Evolutionary conservation across 2,797 vertebrate genomes (phyloP).

Genomic region (Epinephelus awoara): DNA sequence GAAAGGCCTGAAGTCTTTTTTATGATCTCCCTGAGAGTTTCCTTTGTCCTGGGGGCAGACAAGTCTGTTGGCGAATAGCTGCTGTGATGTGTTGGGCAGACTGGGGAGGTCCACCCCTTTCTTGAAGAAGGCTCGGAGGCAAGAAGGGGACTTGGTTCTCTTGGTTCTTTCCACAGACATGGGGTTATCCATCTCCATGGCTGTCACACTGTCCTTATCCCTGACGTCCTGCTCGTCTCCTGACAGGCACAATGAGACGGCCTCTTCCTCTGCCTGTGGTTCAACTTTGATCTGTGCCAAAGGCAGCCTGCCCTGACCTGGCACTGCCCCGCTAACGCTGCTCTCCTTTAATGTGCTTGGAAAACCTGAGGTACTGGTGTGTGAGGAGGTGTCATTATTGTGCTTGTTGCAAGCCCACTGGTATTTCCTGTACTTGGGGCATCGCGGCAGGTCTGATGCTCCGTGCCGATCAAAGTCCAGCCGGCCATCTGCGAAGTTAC

Average conservation of each 20-base stretch:
- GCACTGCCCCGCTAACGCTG: constrained; percentile 74
- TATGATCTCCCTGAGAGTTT: constrained; percentile 99
- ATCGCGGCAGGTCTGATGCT: constrained; percentile 89
- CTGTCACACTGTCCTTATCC: constrained; percentile 89
- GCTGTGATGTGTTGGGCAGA: constrained; percentile 91
- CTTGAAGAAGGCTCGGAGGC: constrained; percentile 92
- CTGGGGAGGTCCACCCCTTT: constrained; percentile 89
- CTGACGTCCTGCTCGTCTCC: constrained; percentile 91
- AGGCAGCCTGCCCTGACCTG: constrained; percentile 68
- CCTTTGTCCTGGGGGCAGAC: constrained; percentile 94
- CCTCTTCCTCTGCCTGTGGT: constrained; percentile 92
- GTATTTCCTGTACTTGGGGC: constrained; percentile 99
- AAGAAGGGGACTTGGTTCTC: constrained; percentile 91
- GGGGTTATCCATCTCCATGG: constrained; percentile 93
- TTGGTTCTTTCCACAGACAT: constrained; percentile 83
- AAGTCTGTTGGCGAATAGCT: constrained; percentile 92
- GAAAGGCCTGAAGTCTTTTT: constrained; percentile 94
- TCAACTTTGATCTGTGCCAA: constrained; percentile 94
- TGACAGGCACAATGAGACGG: constrained; percentile 92
- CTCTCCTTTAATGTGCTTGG: constrained; percentile 96
- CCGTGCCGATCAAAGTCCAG: constrained; percentile 90
- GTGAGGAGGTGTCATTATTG: constrained; percentile 95
- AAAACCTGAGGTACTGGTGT: constrained; percentile 99
- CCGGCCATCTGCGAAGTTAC: constrained; percentile 87
- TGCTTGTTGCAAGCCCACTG: constrained; percentile 98